A percentile compares a stretch with the other conserved stretches of the same genome.
These are phyloP conservation scores for Plebejus melissa DNA, from an alignment of 2,888 invertebrate species.

Conservation along the genomic window DNA sequence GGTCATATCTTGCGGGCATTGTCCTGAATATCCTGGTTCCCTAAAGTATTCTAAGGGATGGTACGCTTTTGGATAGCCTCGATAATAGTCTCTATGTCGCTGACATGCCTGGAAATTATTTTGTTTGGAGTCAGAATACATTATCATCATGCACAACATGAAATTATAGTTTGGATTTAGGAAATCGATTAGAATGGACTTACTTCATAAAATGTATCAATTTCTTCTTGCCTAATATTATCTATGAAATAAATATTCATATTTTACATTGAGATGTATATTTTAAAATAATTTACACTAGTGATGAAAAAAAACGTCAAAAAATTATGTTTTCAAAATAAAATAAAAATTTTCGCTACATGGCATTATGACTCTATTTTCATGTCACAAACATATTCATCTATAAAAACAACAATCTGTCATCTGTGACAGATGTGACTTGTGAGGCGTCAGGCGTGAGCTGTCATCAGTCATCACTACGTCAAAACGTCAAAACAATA, in stretches of 20 bases:
- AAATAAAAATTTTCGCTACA: background rate
- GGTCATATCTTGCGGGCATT: conserved; percentile 79
- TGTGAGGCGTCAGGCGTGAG: background rate
- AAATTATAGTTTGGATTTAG: background rate
- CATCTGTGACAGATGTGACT: background rate
- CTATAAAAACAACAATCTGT: background rate
- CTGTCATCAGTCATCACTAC: background rate
- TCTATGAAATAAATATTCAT: conserved; percentile 59
- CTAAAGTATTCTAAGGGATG: conserved; percentile 81
- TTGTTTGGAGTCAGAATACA: background rate
- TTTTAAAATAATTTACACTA: background rate
- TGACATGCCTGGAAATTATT: conserved; percentile 72
- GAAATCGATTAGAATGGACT: conserved; percentile 30
- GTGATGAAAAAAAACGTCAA: background rate
- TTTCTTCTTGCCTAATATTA: conserved; percentile 62
- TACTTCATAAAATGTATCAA: conserved; percentile 59
- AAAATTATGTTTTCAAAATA: background rate
- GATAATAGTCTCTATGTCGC: conserved; percentile 80
- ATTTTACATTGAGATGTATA: background rate
- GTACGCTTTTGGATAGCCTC: conserved; percentile 76
- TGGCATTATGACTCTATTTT: background rate
- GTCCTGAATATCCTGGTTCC: conserved; percentile 67
- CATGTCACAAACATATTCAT: background rate
- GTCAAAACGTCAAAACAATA: conserved; percentile 67
- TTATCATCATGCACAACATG: background rate